Conservation (phyloP, 2,113 vertebrate species). For the Trichomycterus rosablanca region DNA sequence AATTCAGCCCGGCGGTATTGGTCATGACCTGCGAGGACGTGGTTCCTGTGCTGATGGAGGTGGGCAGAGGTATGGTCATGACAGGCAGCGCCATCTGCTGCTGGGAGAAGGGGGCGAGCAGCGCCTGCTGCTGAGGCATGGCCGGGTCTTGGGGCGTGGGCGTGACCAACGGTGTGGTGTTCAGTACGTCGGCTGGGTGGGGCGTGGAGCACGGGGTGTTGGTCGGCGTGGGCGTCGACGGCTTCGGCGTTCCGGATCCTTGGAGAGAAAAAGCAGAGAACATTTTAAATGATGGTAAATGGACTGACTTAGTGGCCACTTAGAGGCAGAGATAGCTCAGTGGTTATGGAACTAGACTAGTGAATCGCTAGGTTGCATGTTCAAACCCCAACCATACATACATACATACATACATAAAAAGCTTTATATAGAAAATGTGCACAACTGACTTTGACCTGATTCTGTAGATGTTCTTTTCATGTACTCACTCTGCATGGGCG, state of each 20-base stretch:
- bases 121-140: constrained; percentile 75
- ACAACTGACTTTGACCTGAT: too few relatives aligned
- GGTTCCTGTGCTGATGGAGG: constrained; percentile 87
- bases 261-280: constrained; percentile 58
- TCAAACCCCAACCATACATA: too few relatives aligned
- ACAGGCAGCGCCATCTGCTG: constrained; percentile 93
- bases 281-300: not conserved
- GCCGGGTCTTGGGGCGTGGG: constrained; percentile 81
- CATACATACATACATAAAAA: too few relatives aligned
- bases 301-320: too few relatives aligned
- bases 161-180: constrained; percentile 77
- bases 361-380: too few relatives aligned
- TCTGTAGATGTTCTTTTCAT: too few relatives aligned
- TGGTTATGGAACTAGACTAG: too few relatives aligned
- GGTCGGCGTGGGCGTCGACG: constrained; percentile 92
- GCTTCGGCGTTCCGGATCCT: constrained; percentile 97
- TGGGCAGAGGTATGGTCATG: constrained; percentile 95
- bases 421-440: too few relatives aligned
- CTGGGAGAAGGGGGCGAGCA: constrained; percentile 85
- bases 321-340: too few relatives aligned
- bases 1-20: constrained; percentile 87
- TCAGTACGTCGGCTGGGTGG: constrained; percentile 82
- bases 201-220: constrained; percentile 93
- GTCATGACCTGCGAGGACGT: constrained; percentile 88
- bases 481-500: constrained; percentile 95